Evolutionary conservation across 1,140 invertebrate genomes (phyloP).

Genomic region (Coenobita brevimanus): DNA sequence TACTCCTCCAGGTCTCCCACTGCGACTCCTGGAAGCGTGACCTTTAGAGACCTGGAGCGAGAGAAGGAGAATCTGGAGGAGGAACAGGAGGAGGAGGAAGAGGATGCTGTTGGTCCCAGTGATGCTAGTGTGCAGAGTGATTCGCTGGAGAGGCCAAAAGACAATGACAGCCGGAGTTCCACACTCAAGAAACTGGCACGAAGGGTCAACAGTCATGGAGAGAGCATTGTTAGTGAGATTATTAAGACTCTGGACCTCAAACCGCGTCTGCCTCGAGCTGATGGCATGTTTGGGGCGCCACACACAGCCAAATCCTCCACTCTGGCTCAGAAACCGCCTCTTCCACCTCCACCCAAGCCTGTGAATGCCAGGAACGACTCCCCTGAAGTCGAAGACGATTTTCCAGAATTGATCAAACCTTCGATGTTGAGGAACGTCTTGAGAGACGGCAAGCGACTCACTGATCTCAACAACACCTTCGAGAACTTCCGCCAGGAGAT

Average conservation of each 20-base stretch:
- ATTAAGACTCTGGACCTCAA: constrained; percentile 69
- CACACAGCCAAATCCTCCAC: background rate
- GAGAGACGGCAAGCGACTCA: constrained; percentile 55
- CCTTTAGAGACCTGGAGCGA: background rate
- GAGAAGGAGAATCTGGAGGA: background rate
- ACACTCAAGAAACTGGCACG: constrained; percentile 84
- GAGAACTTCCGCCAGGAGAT: constrained; percentile 68
- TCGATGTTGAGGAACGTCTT: constrained; percentile 65
- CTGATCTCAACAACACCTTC: constrained; percentile 63
- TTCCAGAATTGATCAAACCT: constrained; percentile 65
- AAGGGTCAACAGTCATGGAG: constrained; percentile 74
- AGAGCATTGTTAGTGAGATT: constrained; percentile 72
- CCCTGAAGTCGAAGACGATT: constrained; percentile 42
- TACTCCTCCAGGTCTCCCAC: constrained; percentile 75
- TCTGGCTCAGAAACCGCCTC: background rate
- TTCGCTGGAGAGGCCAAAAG: constrained; percentile 52
- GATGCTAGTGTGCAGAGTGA: constrained; percentile 46
- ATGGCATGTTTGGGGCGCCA: constrained; percentile 68
- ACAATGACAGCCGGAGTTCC: constrained; percentile 82
- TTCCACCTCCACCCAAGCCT: constrained; percentile 44
- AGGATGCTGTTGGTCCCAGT: background rate
- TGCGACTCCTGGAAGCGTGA: background rate
- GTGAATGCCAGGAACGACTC: constrained; percentile 41
- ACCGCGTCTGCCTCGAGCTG: constrained; percentile 72
- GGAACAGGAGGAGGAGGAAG: constrained; percentile 3